Base-by-base conservation (phyloP, 2,797 vertebrate genomes). In the Siniperca scherzeri region DNA sequence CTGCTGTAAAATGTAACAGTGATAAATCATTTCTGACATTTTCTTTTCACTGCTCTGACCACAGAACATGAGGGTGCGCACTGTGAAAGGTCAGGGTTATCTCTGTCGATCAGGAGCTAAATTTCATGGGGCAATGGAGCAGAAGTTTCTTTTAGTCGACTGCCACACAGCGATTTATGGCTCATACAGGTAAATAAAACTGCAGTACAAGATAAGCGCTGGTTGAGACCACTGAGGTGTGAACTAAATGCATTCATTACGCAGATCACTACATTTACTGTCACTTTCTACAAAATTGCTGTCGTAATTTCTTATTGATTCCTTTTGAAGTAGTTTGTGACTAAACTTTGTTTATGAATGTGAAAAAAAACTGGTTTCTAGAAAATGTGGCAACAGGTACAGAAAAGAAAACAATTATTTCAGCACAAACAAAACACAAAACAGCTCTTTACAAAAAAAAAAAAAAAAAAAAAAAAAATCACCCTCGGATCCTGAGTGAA, bases 11-110 rank as follows among this genome's bases (percentile, higher is more conserved):
- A 57, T 62, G 9, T 62, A 53, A 82, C 27, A 19, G 36, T 80
- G 69, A 70, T 40, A 38, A 8, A 19, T 65, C 0, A 36, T 53
- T 59, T 85, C 30, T 91, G 60, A 73, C 40, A 71, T 72, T 57
- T 65, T 80, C 46, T 59, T 77, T 83, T 83, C 55, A 65, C 25
- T 91, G 72, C 67, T 72, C 78, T 81, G 78, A 91, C 91, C 94
- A 83, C 95, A 99, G 98, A 98, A 98, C 91, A 97, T 99, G 94
- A 97, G 97, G 80, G 96, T 99, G 9, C 97, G 98, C 46, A 98
- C 97, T 11, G 98, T 99, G 78, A 98, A 96, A 94, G 99, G 99
- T 76, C 97, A 97, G 89, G 96, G 97, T 89, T 99, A 99, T 92
- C 94, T 97, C 92, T 98, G 97, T 92, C 97, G 96, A 91, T 97